These are phyloP conservation scores for Hemiprocne comata DNA, from an alignment of 2,113 vertebrate genomes.

Conservation along the genomic window DNA sequence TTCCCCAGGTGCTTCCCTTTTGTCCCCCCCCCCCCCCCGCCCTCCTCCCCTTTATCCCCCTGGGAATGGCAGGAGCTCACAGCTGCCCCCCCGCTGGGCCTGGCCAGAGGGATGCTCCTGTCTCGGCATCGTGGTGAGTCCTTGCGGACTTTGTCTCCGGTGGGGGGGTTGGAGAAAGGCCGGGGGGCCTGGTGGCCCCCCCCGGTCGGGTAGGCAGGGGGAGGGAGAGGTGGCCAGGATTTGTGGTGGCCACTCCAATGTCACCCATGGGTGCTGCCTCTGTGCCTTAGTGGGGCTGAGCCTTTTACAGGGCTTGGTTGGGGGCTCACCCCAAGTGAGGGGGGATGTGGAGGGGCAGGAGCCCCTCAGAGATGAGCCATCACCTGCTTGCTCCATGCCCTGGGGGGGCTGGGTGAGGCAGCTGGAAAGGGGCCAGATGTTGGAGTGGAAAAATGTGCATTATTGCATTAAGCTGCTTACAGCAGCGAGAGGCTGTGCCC, in stretches of 20 bases:
- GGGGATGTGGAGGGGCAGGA: neutral
- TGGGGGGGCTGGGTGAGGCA: no score
- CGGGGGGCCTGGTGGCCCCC: neutral
- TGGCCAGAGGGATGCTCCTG: fast-evolving
- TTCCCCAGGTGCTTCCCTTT: neutral
- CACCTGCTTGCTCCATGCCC: fast-evolving
- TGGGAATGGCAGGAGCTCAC: fast-evolving
- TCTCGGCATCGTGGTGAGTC: no score
- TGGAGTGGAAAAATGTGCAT: neutral
- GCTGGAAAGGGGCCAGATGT: constrained; percentile 2
- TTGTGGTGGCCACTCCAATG: fast-evolving
- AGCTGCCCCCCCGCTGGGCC: fast-evolving
- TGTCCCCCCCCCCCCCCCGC: fast-evolving
- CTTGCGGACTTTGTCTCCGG: no score
- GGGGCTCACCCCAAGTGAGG: fast-evolving
- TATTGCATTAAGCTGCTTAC: neutral
- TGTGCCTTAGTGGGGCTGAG: neutral
- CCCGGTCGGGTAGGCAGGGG: neutral
- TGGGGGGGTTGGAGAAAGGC: neutral
- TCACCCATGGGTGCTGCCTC: fast-evolving
- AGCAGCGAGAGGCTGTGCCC: neutral
- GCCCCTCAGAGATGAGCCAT: fast-evolving
- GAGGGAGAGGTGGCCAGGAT: no score
- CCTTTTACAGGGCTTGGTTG: fast-evolving
- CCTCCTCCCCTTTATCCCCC: neutral